Evolutionary conservation across 2,797 vertebrate species (phyloP).

Genomic region (Mus caroli): DNA sequence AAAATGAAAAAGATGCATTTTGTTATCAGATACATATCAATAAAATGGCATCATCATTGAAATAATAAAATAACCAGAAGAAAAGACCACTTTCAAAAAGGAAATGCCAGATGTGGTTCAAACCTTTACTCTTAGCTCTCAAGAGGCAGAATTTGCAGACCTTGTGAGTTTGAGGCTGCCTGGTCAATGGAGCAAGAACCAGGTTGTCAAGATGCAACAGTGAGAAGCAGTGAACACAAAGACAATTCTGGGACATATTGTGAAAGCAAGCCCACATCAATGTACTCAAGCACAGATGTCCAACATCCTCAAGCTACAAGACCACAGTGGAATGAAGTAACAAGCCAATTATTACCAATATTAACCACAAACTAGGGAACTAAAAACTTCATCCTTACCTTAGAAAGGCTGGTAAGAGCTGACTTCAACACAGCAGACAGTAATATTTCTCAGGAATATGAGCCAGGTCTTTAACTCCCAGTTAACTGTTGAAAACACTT

Average conservation of each 20-base stretch:
- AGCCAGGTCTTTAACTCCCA: neutral
- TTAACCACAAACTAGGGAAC: neutral
- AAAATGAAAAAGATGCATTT: neutral
- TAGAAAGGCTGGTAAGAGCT: neutral
- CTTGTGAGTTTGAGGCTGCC: neutral
- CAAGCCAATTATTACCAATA: neutral
- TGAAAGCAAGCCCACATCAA: neutral
- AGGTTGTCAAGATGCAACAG: neutral
- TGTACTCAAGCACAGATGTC: neutral
- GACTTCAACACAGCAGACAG: neutral
- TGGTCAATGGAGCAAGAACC: neutral
- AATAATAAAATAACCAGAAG: neutral
- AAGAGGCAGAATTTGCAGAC: neutral
- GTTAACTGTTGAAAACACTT: neutral
- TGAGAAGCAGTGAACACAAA: neutral
- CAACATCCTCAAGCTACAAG: neutral
- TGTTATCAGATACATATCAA: neutral
- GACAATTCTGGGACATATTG: rapidly evolving
- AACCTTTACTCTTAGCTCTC: neutral
- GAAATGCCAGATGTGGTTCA: neutral
- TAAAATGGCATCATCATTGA: neutral
- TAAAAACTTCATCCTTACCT: neutral
- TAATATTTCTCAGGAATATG: neutral
- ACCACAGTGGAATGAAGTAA: neutral
- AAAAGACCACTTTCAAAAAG: neutral